Conservation (phyloP, 2,797 vertebrate genomes). For the Allenopithecus nigroviridis region DNA sequence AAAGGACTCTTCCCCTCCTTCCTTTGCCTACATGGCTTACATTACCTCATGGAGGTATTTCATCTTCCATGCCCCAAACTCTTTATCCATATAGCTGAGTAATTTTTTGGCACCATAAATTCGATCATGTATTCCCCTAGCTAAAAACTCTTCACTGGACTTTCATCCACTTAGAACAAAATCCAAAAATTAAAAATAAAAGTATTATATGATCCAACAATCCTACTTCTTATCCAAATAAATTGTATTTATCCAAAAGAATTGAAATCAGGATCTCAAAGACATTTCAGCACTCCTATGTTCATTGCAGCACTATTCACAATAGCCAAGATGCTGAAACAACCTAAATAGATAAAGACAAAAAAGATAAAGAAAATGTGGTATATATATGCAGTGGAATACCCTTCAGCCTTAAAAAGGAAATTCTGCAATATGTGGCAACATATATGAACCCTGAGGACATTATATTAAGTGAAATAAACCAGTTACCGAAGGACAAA, state of each 20-base stretch:
- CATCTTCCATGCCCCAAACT: background rate
- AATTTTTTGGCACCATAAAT: background rate
- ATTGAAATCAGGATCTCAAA: background rate
- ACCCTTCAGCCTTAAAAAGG: background rate
- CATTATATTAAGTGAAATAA: background rate
- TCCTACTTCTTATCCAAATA: background rate
- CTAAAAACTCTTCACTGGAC: background rate
- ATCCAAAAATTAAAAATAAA: background rate
- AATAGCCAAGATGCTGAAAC: background rate
- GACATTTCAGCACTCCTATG: background rate
- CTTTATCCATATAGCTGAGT: background rate
- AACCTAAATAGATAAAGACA: background rate
- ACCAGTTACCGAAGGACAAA: background rate
- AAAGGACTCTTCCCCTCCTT: background rate
- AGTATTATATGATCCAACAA: background rate
- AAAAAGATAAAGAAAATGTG: background rate
- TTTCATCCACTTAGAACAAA: slow-evolving; percentile 14
- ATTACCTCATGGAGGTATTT: background rate
- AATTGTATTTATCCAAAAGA: background rate
- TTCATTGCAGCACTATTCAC: background rate
- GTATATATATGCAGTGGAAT: background rate
- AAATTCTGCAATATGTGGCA: background rate
- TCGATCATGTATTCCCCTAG: background rate
- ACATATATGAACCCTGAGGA: background rate
- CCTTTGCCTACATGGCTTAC: background rate